phyloP scores from a whole-genome alignment of 2,888 invertebrate genomes.

The Bellardia bayeri region DNA sequence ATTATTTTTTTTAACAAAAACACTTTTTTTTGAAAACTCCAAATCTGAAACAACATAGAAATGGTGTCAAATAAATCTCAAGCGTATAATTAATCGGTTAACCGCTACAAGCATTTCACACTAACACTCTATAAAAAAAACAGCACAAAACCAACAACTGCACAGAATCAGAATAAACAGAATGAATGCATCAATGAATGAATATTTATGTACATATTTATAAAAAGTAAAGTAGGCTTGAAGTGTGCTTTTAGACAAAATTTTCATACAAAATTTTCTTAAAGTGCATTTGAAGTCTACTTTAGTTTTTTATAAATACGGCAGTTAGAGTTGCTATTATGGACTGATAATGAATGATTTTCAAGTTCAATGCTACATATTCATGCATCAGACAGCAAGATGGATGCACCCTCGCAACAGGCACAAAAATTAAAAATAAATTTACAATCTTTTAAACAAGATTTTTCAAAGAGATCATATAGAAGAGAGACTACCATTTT shows the following conservation, averaged over 20 bases:
- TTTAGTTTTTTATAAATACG: too few relatives aligned
- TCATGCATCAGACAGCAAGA: not conserved
- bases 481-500: not conserved
- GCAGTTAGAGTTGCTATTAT: not conserved
- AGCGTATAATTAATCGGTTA: not conserved
- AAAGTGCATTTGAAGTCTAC: too few relatives aligned
- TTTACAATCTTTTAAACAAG: not conserved
- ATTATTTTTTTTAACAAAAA: too few relatives aligned
- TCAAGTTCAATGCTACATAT: slow-evolving; percentile 59
- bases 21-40: too few relatives aligned
- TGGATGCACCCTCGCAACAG: slow-evolving; percentile 29
- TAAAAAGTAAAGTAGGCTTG: too few relatives aligned
- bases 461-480: slow-evolving; percentile 20
- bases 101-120: not conserved
- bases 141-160: not conserved
- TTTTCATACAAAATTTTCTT: too few relatives aligned
- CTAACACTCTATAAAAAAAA: not conserved
- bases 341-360: not conserved
- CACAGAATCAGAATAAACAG: not conserved
- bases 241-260: too few relatives aligned
- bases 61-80: not conserved
- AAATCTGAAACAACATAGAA: not conserved
- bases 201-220: not conserved
- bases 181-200: slow-evolving; percentile 33
- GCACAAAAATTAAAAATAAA: not conserved